Evolutionary conservation across 2,797 vertebrate genomes (phyloP), one percentile per base, ranked within the genome.

Genomic region (Ctenopoma kingsleyae): DNA sequence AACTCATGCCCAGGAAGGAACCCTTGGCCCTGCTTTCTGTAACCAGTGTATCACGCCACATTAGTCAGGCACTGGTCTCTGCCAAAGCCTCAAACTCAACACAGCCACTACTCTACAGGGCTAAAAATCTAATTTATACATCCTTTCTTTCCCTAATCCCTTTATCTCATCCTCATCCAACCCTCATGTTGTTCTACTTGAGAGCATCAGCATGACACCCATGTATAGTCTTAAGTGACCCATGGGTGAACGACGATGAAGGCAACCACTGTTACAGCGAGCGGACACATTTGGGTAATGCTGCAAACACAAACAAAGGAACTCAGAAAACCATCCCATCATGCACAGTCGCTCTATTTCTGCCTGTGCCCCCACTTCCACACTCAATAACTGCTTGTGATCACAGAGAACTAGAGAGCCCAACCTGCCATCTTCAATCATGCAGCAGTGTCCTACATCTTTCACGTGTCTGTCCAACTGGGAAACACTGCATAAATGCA

Each of bases 41-140:
- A 89, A 86, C 90, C 85, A 62, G 76, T 74, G 67, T 56, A 83
- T 87, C 92, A 93, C 89, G 89, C 81, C 87, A 91, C 89, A 86
- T 95, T 92, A 93, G 87, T 84, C 84, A 86, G 88, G 88, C 92
- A 90, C 88, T 89, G 80, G 86, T 90, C 86, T 90, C 84, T 89
- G 91, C 92, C 90, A 86, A 87, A 52, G 70, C 83, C 82, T 87
- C 84, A 82, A 80, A 84, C 69, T 79, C 74, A 83, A 74, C 78
- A 74, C 61, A 77, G 72, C 38, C 40, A 54, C 79, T 65, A 67
- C 73, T 82, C 66, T 77, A 71, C 64, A 44, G 75, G 63, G 65
- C 65, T 71, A 71, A 78, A 57, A 86, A 62, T 73, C 71, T 76
- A 62, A 64, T 80, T 83, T 70, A 67, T 61, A 67, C 53, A 61